phyloP scores from a whole-genome alignment of 2,888 invertebrate genomes.

The Dryomyza anilis region DNA sequence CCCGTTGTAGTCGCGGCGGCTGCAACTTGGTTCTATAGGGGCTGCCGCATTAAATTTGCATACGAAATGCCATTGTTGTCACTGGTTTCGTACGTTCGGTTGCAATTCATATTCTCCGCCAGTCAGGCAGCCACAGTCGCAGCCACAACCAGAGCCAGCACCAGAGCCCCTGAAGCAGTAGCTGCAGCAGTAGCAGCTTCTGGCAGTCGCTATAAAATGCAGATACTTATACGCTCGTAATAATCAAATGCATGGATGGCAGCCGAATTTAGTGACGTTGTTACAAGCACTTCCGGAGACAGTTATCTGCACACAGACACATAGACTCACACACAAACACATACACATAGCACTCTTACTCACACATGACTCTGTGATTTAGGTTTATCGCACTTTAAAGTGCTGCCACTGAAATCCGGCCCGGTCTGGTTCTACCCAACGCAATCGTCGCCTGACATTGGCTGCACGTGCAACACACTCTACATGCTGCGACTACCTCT shows the following conservation, averaged over 20 bases:
- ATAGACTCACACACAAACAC: too few relatives aligned
- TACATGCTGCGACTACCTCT: too few relatives aligned
- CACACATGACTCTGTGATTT: neutral
- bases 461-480: too few relatives aligned
- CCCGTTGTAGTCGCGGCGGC: too few relatives aligned
- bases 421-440: too few relatives aligned
- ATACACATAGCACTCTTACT: too few relatives aligned
- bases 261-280: slow-evolving; percentile 48
- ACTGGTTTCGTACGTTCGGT: slow-evolving; percentile 2
- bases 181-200: neutral
- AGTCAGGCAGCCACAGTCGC: neutral
- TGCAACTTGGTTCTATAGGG: too few relatives aligned
- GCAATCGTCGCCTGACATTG: too few relatives aligned
- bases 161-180: neutral
- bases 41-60: slow-evolving; percentile 50
- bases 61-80: slow-evolving; percentile 54
- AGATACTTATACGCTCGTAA: slow-evolving; percentile 40
- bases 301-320: slow-evolving; percentile 4
- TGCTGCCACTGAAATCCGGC: neutral
- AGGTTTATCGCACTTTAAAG: neutral
- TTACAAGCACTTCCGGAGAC: slow-evolving; percentile 42
- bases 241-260: slow-evolving; percentile 47
- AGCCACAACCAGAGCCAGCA: neutral
- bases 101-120: neutral
- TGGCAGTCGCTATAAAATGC: slow-evolving; percentile 28